Evolutionary conservation across 2,113 vertebrate species (phyloP), one percentile per base, ranked within the genome.

Genomic region (Cisticola juncidis): DNA sequence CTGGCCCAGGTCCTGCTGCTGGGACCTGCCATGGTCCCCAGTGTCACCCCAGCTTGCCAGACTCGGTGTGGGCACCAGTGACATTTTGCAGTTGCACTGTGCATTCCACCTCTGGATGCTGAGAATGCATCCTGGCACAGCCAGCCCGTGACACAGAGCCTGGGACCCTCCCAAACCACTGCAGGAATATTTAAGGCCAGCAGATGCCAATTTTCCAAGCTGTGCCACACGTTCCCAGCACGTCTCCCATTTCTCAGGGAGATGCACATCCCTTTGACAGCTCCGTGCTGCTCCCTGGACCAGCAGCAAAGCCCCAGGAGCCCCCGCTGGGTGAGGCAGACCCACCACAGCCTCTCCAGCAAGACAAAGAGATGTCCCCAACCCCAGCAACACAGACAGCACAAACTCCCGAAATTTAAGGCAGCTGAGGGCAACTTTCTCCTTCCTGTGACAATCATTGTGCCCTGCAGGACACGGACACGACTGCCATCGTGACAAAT

Each of bases 401-500:
- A 9, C 3, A 6, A 77, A 48, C 25, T 11, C n/a, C 48, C 23
- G 1, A 6, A 35, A 31, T 38, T 24, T 1, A 8, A 31, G 18
- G 1, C 33, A 31, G 29, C 0, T 48, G n/a, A 33, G 33, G 1
- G 38, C 66, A 36, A 45, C 45, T 23, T 5, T 19, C 58, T 53
- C 36, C 44, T 58, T 5, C 1, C n/a, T 7, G 42, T 12, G 78
- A 29, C 58, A 38, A 7, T 12, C 33, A 48, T 1, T 13, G 56
- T 38, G 84, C 61, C 85, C 81, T 19, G 48, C 2, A 72, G 74
- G 78, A 51, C 3, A 0, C 0, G 44, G 40, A 20, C 50, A 70
- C 11, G 1, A 7, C 2, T 9, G 3, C 36, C 28, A 16, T 11
- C 5, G 0, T 0, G 1, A 35, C 35, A 19, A 48, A 56, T 2